These are phyloP conservation scores for Aphelenchoides avenae DNA, from an alignment of 1,140 invertebrate genomes.

Conservation along the genomic window DNA sequence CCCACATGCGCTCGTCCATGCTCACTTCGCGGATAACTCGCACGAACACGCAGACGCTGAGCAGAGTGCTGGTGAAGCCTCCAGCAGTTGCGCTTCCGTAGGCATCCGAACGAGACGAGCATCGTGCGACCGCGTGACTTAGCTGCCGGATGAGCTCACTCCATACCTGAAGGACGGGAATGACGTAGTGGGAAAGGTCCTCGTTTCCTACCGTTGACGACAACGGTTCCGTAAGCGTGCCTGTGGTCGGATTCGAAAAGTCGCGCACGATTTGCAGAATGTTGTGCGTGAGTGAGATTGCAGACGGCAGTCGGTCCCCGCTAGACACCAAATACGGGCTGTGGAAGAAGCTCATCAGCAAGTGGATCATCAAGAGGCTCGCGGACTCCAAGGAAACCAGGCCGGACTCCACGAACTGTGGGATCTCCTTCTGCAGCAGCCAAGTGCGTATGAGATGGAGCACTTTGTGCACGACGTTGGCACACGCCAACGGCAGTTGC, in stretches of 20 bases:
- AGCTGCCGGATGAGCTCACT: conserved; percentile 28
- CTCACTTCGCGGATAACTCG: conserved; percentile 48
- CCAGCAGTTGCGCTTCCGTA: conserved; percentile 42
- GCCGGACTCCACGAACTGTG: conserved; percentile 46
- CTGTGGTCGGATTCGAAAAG: conserved; percentile 41
- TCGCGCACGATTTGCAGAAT: conserved; percentile 39
- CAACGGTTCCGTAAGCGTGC: conserved; percentile 36
- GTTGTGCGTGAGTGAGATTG: conserved; percentile 35
- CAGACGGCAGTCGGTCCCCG: conserved; percentile 42
- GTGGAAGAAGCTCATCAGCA: conserved; percentile 47
- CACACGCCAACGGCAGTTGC: conserved; percentile 49
- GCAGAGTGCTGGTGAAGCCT: conserved; percentile 41
- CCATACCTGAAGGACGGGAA: conserved; percentile 23
- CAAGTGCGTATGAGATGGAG: conserved; percentile 45
- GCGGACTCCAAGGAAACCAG: conserved; percentile 39
- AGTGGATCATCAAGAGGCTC: conserved; percentile 46
- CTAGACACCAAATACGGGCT: conserved; percentile 43
- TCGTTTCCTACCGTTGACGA: conserved; percentile 15
- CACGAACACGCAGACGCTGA: conserved; percentile 45
- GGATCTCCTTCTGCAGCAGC: conserved; percentile 54
- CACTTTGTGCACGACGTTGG: conserved; percentile 55
- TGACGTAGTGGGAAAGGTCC: too few relatives aligned
- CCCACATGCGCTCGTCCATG: conserved; percentile 54
- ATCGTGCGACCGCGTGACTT: conserved; percentile 24
- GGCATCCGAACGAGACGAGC: conserved; percentile 31